Base-by-base conservation (phyloP, 2,888 invertebrate genomes). In the Serripes groenlandicus region DNA sequence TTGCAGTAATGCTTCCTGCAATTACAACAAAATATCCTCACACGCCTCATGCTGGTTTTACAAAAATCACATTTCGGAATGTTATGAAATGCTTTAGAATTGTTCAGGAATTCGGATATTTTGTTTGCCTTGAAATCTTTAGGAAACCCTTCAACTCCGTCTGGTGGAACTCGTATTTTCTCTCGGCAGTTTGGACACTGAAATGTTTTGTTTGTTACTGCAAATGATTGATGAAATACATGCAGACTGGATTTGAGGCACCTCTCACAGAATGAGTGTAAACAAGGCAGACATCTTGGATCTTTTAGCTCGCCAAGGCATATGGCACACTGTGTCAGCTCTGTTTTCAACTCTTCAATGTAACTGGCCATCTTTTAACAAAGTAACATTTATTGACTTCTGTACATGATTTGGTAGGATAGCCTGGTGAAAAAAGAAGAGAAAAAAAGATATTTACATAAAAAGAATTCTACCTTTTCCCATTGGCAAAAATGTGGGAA, bases 121-220 rank as follows among this genome's bases (percentile, higher is more conserved):
- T 81, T 81, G n/a, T 75, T 78, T 4, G 85, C 73, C 37, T 86
- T 72, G 62, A 89, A 89, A 75, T 89, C 89, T 32, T 77, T 79
- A 18, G 83, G 85, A 52, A 88, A 88, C 18, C 83, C 88, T n/a
- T 72, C 37, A 3, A 83, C 60, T 0, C 86, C 86, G 23, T 74
- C 64, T 11, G 71, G 49, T 23, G 88, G 85, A 18, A 81, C 35
- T 11, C 54, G 52, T 21, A 83, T 85, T 7, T 64, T 34, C 30
- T 52, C 49, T 42, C 89, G 69, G 42, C 89, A 89, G 28, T 83
- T 78, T 35, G 89, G 89, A 75, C 89, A 89, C 15, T 79, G 80
- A 64, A 89, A 86, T 21, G 54, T 75, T 30, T 49, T 68, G 2
- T 62, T 56, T 1, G 18, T 34, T 23, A 54, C 71, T 3, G 21